Conservation (phyloP, 2,888 invertebrate species). For the Heliconius charithonia region DNA sequence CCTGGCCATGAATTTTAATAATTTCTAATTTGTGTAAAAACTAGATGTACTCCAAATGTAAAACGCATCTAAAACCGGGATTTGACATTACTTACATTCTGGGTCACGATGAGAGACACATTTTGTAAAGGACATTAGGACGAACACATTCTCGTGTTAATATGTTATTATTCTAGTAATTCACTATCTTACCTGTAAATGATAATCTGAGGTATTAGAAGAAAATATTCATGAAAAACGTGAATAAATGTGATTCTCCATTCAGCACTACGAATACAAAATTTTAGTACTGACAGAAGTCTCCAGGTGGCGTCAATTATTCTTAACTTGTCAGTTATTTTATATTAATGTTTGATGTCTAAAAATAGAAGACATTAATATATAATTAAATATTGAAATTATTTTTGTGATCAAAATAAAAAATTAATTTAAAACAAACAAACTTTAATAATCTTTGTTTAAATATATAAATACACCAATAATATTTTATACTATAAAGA, state of each 20-base stretch:
- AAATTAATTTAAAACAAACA: background rate
- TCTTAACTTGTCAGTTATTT: constrained; percentile 43
- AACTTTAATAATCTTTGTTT: background rate
- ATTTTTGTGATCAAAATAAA: background rate
- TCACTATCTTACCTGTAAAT: constrained; percentile 73
- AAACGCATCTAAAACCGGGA: constrained; percentile 76
- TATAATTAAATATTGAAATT: background rate
- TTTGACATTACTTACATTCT: constrained; percentile 76
- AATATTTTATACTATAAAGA: background rate
- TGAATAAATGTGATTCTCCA: constrained; percentile 81
- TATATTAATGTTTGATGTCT: constrained; percentile 7
- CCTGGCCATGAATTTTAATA: constrained; percentile 1
- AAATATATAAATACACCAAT: background rate
- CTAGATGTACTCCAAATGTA: constrained; percentile 48
- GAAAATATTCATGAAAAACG: constrained; percentile 80
- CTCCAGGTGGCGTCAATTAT: constrained; percentile 62
- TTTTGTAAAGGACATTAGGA: constrained; percentile 53
- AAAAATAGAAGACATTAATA: constrained; percentile 14
- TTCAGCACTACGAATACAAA: constrained; percentile 84
- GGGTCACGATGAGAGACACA: constrained; percentile 74
- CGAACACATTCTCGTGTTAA: constrained; percentile 42
- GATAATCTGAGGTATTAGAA: constrained; percentile 75
- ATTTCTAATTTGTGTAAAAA: constrained; percentile 33
- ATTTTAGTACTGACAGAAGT: constrained; percentile 73
- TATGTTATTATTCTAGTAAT: constrained; percentile 37